These are phyloP conservation scores for Conistra vaccinii DNA, from an alignment of 2,888 invertebrate species.

Conservation along the genomic window DNA sequence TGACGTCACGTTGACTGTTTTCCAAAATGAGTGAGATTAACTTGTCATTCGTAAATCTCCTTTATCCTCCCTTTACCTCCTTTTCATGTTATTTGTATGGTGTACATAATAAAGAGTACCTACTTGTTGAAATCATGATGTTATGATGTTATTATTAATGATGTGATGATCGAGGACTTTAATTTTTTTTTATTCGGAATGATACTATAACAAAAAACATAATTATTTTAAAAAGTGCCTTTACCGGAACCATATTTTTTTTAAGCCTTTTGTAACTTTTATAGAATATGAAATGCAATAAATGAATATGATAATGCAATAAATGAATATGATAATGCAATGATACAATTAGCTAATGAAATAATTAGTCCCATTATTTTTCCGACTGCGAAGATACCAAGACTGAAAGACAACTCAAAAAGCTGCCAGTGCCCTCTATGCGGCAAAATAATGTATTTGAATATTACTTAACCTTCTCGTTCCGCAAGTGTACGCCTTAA, in stretches of 20 bases:
- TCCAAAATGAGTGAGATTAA: conserved; percentile 17
- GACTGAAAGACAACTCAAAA: neutral
- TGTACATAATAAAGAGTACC: no score
- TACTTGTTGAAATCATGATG: neutral
- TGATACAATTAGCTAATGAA: neutral
- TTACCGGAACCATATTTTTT: neutral
- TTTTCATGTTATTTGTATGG: no score
- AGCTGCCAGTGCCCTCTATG: neutral
- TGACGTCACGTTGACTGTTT: conserved; percentile 23
- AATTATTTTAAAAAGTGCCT: neutral
- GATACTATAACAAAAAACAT: no score
- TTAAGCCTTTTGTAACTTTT: neutral
- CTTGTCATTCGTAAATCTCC: conserved; percentile 7
- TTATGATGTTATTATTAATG: neutral
- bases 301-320: neutral
- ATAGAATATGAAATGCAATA: neutral
- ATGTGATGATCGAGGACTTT: no score
- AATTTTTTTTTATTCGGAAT: no score
- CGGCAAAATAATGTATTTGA: neutral
- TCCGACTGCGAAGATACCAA: neutral
- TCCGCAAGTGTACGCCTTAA: neutral
- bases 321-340: no score
- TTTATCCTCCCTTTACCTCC: neutral
- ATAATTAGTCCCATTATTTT: neutral
- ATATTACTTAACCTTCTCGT: neutral